A percentile compares a stretch with the other conserved stretches of the same genome.
phyloP scores from a whole-genome alignment of 2,797 vertebrate genomes.

The Hybognathus amarus region DNA sequence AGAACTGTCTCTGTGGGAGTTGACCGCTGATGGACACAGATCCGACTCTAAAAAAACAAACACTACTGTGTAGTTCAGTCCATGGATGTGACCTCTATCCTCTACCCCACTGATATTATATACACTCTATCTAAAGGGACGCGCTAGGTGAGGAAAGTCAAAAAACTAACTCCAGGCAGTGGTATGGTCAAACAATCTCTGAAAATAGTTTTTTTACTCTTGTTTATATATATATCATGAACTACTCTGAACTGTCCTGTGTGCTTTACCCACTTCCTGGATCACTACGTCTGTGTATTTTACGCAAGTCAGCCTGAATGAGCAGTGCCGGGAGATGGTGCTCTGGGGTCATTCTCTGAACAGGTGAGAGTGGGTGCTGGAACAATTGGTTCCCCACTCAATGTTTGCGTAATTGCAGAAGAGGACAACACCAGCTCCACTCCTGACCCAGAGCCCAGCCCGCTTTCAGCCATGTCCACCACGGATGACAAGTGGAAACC shows the following conservation, averaged over 20 bases:
- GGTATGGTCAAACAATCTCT: background rate
- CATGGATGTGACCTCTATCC: slow-evolving; percentile 23
- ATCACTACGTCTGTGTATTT: background rate
- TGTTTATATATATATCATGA: background rate
- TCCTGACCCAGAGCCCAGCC: background rate
- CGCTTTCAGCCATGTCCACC: background rate
- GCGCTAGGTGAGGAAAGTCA: slow-evolving; percentile 18
- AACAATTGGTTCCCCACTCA: background rate
- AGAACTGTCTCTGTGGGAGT: slow-evolving; percentile 38
- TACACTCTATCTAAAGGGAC: slow-evolving; percentile 18
- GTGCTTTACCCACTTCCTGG: background rate
- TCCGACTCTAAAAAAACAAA: slow-evolving; percentile 40
- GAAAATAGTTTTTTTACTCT: background rate
- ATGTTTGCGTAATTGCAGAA: background rate
- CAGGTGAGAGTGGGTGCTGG: background rate
- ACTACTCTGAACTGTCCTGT: background rate
- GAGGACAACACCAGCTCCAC: background rate
- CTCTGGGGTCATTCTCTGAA: background rate
- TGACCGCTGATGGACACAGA: slow-evolving; percentile 46
- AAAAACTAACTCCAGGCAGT: slow-evolving; percentile 10
- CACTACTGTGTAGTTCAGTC: slow-evolving; percentile 24
- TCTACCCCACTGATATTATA: slow-evolving; percentile 36
- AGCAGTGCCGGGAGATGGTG: background rate
- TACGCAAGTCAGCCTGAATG: background rate
- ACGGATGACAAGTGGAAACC: no score